Conservation (phyloP, 2,797 vertebrate species). For the Crypturellus tataupa region DNA sequence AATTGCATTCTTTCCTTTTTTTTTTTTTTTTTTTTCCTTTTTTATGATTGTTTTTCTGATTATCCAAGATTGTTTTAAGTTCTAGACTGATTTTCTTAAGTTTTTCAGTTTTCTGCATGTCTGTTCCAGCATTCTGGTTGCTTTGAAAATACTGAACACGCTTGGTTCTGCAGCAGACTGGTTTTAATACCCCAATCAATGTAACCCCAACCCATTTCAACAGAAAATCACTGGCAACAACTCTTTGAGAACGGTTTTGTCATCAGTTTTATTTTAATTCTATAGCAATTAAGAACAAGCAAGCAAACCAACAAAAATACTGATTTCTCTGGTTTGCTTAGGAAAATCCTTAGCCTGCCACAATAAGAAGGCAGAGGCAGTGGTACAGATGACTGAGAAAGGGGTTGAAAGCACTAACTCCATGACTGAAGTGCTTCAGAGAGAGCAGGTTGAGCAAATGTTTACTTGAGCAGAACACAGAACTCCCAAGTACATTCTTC, state of each 20-base stretch:
- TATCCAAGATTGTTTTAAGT: background rate
- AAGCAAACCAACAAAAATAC: background rate
- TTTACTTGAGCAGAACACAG: background rate
- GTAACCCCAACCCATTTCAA: background rate
- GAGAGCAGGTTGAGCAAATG: background rate
- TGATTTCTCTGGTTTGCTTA: background rate
- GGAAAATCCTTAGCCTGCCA: background rate
- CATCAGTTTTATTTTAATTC: background rate
- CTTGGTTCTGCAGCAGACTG: background rate
- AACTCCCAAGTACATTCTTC: accelerated
- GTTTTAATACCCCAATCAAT: background rate
- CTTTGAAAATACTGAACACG: background rate
- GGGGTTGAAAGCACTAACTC: background rate
- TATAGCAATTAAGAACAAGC: background rate
- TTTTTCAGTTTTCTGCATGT: background rate
- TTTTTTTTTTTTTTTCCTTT: background rate
- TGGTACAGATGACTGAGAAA: background rate
- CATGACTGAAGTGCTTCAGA: accelerated
- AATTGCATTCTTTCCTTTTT: background rate
- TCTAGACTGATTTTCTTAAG: background rate
- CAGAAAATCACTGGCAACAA: background rate
- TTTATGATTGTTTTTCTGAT: background rate
- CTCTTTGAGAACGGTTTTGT: background rate
- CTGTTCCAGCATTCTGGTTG: background rate
- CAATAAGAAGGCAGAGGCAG: background rate